These are phyloP conservation scores for Drosophila pseudoananassae DNA, from an alignment of 1,140 invertebrate species.

Conservation along the genomic window DNA sequence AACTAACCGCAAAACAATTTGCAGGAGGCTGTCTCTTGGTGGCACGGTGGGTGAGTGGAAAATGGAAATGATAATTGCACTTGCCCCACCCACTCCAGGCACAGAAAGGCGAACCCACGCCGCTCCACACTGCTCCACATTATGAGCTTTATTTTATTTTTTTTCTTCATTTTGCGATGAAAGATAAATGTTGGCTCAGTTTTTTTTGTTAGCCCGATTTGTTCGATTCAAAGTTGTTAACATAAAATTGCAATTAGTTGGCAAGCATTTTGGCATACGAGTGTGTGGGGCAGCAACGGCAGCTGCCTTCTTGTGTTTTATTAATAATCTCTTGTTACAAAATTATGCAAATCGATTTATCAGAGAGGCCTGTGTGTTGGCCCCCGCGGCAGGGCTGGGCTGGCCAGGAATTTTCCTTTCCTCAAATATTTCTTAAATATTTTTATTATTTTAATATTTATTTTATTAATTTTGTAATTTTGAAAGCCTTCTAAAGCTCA, in stretches of 20 bases:
- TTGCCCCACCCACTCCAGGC: slow-evolving; percentile 25
- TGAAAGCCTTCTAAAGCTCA: too few relatives aligned
- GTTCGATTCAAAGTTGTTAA: slow-evolving; percentile 64
- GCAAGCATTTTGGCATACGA: too few relatives aligned
- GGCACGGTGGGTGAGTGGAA: neutral
- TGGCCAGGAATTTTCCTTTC: too few relatives aligned
- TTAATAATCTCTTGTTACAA: slow-evolving; percentile 54
- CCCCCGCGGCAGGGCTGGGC: neutral
- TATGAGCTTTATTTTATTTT: slow-evolving; percentile 17
- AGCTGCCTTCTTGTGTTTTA: slow-evolving; percentile 20
- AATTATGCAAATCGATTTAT: slow-evolving; percentile 67
- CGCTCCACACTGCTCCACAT: slow-evolving; percentile 40
- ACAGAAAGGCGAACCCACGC: slow-evolving; percentile 19
- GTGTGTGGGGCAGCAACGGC: slow-evolving; percentile 2
- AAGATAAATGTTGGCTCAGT: slow-evolving; percentile 60
- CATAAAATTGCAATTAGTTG: slow-evolving; percentile 69
- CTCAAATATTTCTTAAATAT: too few relatives aligned
- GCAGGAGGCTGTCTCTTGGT: neutral
- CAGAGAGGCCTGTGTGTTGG: slow-evolving; percentile 29
- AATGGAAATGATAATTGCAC: slow-evolving; percentile 56
- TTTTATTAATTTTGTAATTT: too few relatives aligned
- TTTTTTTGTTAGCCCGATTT: too few relatives aligned
- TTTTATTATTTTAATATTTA: too few relatives aligned
- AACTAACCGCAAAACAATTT: slow-evolving; percentile 32
- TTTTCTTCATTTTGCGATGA: slow-evolving; percentile 29